These are phyloP conservation scores for Silurus aristotelis DNA, from an alignment of 2,797 vertebrate genomes.

Conservation along the genomic window DNA sequence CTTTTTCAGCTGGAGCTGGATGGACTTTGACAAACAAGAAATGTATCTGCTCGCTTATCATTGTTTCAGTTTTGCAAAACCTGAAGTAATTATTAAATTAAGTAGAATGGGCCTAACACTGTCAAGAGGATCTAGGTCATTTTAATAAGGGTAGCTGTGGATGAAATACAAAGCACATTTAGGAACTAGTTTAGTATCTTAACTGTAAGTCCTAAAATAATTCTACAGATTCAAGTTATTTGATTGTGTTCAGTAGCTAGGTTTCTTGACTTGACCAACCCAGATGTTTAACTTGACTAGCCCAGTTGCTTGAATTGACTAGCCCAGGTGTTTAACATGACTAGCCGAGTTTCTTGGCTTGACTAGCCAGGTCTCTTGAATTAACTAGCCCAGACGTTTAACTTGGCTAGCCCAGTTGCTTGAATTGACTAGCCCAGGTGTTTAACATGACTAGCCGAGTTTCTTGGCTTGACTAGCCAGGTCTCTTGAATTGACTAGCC, in stretches of 20 bases:
- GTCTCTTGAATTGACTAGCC: too few species aligned
- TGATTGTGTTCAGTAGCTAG: too few species aligned
- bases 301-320: too few species aligned
- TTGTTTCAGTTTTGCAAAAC: neutral
- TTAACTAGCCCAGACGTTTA: too few species aligned
- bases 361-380: too few species aligned
- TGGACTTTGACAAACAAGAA: neutral
- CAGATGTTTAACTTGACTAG: neutral
- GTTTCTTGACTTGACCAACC: neutral
- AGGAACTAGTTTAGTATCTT: too few species aligned
- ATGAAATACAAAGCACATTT: neutral
- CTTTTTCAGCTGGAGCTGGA: neutral
- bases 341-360: too few species aligned
- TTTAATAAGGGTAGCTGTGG: neutral
- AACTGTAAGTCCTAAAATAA: too few species aligned
- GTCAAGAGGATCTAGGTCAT: neutral
- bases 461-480: neutral
- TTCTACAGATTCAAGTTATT: too few species aligned
- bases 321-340: neutral
- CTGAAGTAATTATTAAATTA: neutral
- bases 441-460: too few species aligned
- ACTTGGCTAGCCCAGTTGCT: neutral
- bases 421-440: neutral
- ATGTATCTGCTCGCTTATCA: neutral
- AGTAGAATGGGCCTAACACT: neutral